A percentile compares a stretch with the other conserved stretches of the same genome.
Conservation (phyloP, 2,113 vertebrate genomes). For the Daubentonia madagascariensis region DNA sequence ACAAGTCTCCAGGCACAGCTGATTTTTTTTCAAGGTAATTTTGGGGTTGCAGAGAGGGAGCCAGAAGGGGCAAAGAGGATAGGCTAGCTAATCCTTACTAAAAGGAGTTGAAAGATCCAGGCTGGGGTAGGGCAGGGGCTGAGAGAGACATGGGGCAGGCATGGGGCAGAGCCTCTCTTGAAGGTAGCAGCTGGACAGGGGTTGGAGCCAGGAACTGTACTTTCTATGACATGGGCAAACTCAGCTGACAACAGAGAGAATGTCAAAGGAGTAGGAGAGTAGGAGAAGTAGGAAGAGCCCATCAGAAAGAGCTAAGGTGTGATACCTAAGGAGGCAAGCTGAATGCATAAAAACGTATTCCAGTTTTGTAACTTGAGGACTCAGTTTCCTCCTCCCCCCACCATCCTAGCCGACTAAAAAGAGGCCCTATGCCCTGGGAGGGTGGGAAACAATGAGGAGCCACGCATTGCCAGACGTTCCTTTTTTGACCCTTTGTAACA, state of each 20-base stretch:
- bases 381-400: not conserved
- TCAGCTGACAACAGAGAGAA: not conserved
- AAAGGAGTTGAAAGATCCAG: not conserved
- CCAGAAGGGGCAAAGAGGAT: not conserved
- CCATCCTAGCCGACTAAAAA: not conserved
- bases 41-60: not conserved
- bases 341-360: not conserved
- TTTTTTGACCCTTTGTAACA: not conserved
- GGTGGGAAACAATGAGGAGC: not conserved
- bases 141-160: not conserved
- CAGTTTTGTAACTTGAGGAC: not conserved
- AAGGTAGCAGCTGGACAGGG: not conserved
- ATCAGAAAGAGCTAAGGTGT: not conserved
- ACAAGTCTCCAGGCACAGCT: not conserved
- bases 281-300: not conserved
- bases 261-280: not conserved
- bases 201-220: not conserved
- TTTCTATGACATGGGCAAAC: not conserved
- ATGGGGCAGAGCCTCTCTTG: not conserved
- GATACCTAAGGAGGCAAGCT: not conserved
- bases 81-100: not conserved
- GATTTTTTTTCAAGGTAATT: not conserved
- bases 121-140: not conserved
- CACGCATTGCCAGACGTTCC: not conserved
- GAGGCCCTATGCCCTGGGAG: not conserved